Conservation (phyloP, 2,113 vertebrate genomes). For the Oncorhynchus kisutch region DNA sequence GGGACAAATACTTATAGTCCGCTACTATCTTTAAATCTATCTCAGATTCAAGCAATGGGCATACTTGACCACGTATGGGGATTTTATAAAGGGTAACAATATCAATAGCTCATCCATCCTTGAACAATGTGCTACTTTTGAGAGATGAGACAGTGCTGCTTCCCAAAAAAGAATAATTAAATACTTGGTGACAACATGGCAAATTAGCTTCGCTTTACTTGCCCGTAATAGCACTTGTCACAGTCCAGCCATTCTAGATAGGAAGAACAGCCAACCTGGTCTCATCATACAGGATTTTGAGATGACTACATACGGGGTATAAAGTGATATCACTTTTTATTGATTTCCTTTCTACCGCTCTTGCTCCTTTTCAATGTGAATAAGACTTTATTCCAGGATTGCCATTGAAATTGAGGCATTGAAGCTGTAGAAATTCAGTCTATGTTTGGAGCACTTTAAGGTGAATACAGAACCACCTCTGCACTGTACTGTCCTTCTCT, state of each 20-base stretch:
- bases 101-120: constrained; percentile 65
- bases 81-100: constrained; percentile 56
- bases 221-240: constrained; percentile 36
- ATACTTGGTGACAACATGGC: constrained; percentile 45
- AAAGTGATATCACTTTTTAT: background rate
- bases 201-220: constrained; percentile 51
- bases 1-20: constrained; percentile 64
- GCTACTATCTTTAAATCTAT: constrained; percentile 52
- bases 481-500: background rate
- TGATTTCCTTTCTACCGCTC: too few species aligned
- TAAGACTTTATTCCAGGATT: too few species aligned
- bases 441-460: too few species aligned
- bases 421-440: too few species aligned
- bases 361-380: too few species aligned
- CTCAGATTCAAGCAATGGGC: constrained; percentile 28
- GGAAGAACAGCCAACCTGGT: background rate
- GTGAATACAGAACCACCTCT: background rate
- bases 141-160: constrained; percentile 60
- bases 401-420: too few species aligned
- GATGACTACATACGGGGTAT: background rate
- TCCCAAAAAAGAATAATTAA: constrained; percentile 60
- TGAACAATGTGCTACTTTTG: constrained; percentile 62
- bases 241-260: background rate
- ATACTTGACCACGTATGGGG: constrained; percentile 52
- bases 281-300: too few species aligned